Percentiles rank a stretch among this genome's conserved stretches.
Evolutionary conservation across 1,140 invertebrate genomes (phyloP).

Genomic region (Limonius californicus): DNA sequence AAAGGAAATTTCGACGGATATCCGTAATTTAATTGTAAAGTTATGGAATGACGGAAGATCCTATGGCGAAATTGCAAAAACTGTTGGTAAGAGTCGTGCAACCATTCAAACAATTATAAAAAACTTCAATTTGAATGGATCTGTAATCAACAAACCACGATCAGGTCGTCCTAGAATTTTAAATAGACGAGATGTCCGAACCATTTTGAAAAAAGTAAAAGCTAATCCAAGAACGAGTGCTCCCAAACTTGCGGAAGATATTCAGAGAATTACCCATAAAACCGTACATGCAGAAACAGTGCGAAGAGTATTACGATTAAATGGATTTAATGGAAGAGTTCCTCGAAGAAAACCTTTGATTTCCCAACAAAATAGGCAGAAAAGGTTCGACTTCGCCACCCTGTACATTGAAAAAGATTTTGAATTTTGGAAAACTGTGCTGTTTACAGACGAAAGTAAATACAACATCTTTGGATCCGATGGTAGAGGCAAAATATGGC

Average conservation of each 20-base stretch:
- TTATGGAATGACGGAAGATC: constrained; percentile 11
- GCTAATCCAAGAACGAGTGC: constrained; percentile 17
- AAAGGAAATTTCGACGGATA: constrained; percentile 2
- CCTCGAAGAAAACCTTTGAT: constrained; percentile 23
- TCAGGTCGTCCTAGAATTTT: constrained; percentile 10
- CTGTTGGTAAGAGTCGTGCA: not conserved
- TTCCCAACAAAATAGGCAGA: constrained; percentile 18
- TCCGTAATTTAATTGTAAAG: constrained; percentile 15
- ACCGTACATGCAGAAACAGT: constrained; percentile 18
- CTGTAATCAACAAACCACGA: constrained; percentile 10
- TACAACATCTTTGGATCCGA: constrained; percentile 10
- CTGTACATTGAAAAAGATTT: constrained; percentile 15
- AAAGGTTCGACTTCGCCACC: constrained; percentile 10
- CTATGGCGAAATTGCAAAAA: constrained; percentile 19
- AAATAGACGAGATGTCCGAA: not conserved
- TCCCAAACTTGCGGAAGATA: constrained; percentile 9
- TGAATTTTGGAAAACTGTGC: constrained; percentile 24
- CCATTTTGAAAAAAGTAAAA: constrained; percentile 1
- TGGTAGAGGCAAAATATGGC: constrained; percentile 7
- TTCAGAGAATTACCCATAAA: not conserved
- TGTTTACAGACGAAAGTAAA: constrained; percentile 27
- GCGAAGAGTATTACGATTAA: constrained; percentile 21
- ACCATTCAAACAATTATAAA: constrained; percentile 1
- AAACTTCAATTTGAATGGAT: constrained; percentile 1
- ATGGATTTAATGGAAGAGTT: not conserved